Evolutionary conservation across 2,888 invertebrate genomes (phyloP).

Genomic region (Caenorhabditis sp.): DNA sequence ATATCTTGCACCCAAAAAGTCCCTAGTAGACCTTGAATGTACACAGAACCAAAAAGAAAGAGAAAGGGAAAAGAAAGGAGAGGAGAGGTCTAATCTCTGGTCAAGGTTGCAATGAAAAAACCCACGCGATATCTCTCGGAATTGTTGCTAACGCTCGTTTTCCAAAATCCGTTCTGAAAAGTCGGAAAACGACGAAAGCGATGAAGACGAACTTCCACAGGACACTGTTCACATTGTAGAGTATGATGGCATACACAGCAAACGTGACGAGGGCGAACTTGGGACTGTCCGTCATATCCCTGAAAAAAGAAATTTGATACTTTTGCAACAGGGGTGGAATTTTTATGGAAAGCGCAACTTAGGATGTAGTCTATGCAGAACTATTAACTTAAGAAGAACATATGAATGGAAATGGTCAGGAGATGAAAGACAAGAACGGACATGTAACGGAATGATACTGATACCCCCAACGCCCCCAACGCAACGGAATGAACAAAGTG

Average conservation of each 20-base stretch:
- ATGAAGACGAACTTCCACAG: conserved; percentile 70
- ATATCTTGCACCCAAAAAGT: conserved; percentile 34
- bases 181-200: conserved; percentile 70
- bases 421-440: background rate
- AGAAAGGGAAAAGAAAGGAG: background rate
- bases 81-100: conserved; percentile 33
- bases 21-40: background rate
- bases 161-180: conserved; percentile 69
- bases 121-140: conserved; percentile 78
- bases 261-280: conserved; percentile 67
- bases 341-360: too few relatives aligned
- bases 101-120: conserved; percentile 31
- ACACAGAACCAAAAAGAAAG: conserved; percentile 12
- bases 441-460: background rate
- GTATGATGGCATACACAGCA: conserved; percentile 66
- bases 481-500: background rate
- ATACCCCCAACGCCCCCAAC: too few relatives aligned
- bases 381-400: too few relatives aligned
- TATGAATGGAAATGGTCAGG: background rate
- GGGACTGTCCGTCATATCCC: conserved; percentile 70
- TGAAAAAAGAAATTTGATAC: conserved; percentile 31
- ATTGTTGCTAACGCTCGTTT: conserved; percentile 73
- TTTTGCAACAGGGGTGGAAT: background rate
- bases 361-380: too few relatives aligned
- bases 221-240: conserved; percentile 62